Percentiles rank a stretch among this genome's conserved stretches.
These are phyloP conservation scores for Zootermopsis nevadensis DNA, from an alignment of 2,888 invertebrate genomes.

Conservation along the genomic window DNA sequence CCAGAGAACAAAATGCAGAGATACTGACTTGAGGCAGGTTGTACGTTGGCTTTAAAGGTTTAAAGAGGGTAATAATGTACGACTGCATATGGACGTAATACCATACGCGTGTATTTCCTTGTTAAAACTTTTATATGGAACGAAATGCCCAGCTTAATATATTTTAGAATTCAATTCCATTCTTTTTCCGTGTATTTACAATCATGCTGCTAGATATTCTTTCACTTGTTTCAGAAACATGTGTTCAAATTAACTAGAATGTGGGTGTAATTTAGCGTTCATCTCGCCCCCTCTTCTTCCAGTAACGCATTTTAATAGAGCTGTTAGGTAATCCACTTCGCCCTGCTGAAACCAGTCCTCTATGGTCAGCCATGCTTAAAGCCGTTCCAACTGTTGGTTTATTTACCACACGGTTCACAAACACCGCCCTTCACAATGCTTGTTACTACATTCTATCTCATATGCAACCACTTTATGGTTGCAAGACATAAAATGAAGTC, in stretches of 20 bases:
- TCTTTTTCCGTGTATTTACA: background rate
- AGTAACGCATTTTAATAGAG: background rate
- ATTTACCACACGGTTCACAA: background rate
- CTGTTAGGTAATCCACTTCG: background rate
- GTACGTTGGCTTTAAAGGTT: too few relatives aligned
- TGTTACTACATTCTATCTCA: background rate
- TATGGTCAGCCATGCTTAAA: background rate
- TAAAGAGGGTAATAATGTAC: too few relatives aligned
- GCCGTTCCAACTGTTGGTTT: slow-evolving; percentile 4
- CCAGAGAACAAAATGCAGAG: too few relatives aligned
- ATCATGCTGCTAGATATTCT: background rate
- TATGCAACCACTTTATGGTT: background rate
- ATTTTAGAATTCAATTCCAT: background rate
- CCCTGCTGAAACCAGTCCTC: background rate
- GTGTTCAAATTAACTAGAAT: background rate
- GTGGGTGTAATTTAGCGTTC: background rate
- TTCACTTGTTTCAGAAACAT: slow-evolving; percentile 13
- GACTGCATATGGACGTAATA: too few relatives aligned
- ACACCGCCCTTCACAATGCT: background rate
- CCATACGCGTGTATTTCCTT: too few relatives aligned
- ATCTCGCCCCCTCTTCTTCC: background rate
- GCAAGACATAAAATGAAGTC: background rate
- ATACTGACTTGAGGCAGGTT: too few relatives aligned
- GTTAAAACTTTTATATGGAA: background rate
- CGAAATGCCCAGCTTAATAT: background rate